Base-by-base conservation (phyloP, 2,113 vertebrate species). In the Anoplopoma fimbria region DNA sequence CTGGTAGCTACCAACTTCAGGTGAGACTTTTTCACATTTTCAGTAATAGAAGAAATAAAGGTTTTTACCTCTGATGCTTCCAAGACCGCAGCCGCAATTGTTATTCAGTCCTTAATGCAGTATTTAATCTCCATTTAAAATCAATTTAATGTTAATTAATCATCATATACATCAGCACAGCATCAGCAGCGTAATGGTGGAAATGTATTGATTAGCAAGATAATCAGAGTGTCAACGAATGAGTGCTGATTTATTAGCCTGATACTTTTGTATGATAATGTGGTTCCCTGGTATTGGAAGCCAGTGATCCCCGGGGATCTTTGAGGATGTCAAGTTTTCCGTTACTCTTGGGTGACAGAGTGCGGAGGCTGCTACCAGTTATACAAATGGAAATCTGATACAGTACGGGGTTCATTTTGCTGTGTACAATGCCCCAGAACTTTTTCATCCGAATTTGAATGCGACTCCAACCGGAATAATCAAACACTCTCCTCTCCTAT, bases 101-200 rank as follows among this genome's bases (percentile, higher is more conserved):
- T 72, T 89, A 85, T 90, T 87, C 82, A 73, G 73, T 27, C 51
- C 49, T 70, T 84, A 85, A 83, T 77, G 67, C 86, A 29, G 77
- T 69, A 77, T 89, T 90, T 88, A 89, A 87, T 87, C 89, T 88
- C 64, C 82, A 89, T 92, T 93, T 82, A 81, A 85, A 89, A 81
- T 36, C 73, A 36, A 87, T 85, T 90, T 75, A 62, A 86, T 69
- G 81, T 47, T 80, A 86, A 91, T 92, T 86, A 88, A 65, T 85
- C 67, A 79, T 86, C 77, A 83, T 75, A 75, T 77, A 75, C 78
- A 63, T 77, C 47, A 21, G 47, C 47, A 51, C 19, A 71, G 81
- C 78, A 42, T 87, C 81, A 70, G 83, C 78, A 61, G 70, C 17
- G 53, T 29, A 63, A 77, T 25, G 47, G 65, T 65, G 70, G 68